A percentile compares a stretch with the other conserved stretches of the same genome.
phyloP scores from a whole-genome alignment of 2,797 vertebrate genomes.

The Hybognathus amarus region DNA sequence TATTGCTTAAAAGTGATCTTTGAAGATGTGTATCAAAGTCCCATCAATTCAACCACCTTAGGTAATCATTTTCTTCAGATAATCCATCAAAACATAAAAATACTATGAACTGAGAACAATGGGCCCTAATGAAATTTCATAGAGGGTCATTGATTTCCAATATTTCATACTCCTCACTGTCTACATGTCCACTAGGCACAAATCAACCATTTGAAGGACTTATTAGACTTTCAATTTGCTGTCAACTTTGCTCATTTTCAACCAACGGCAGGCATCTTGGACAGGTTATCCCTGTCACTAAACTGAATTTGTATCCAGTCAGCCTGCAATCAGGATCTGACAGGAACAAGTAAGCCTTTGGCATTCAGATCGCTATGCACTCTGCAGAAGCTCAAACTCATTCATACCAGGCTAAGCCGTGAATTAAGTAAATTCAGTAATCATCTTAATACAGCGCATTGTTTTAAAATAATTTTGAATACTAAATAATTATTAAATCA shows the following conservation, averaged over 20 bases:
- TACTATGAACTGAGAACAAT: constrained; percentile 85
- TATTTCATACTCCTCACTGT: constrained; percentile 90
- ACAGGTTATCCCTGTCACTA: constrained; percentile 91
- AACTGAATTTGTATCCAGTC: constrained; percentile 95
- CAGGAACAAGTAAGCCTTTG: constrained; percentile 73
- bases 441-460: background rate
- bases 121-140: constrained; percentile 95
- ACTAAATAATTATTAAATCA: constrained; percentile 4
- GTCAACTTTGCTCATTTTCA: constrained; percentile 96
- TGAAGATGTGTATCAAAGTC: constrained; percentile 78
- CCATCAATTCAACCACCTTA: constrained; percentile 73
- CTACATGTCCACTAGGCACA: constrained; percentile 83
- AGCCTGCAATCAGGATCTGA: constrained; percentile 85
- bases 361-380: constrained; percentile 58
- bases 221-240: constrained; percentile 95
- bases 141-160: constrained; percentile 94
- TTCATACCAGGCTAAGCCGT: constrained; percentile 29
- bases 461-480: background rate
- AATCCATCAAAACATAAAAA: constrained; percentile 96
- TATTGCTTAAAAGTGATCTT: constrained; percentile 82
- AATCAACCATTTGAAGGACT: constrained; percentile 93
- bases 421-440: constrained; percentile 21
- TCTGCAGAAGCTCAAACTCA: constrained; percentile 52
- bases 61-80: constrained; percentile 84
- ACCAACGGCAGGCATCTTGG: constrained; percentile 86